Conservation (phyloP, 2,797 vertebrate species). For the Thaleichthys pacificus region DNA sequence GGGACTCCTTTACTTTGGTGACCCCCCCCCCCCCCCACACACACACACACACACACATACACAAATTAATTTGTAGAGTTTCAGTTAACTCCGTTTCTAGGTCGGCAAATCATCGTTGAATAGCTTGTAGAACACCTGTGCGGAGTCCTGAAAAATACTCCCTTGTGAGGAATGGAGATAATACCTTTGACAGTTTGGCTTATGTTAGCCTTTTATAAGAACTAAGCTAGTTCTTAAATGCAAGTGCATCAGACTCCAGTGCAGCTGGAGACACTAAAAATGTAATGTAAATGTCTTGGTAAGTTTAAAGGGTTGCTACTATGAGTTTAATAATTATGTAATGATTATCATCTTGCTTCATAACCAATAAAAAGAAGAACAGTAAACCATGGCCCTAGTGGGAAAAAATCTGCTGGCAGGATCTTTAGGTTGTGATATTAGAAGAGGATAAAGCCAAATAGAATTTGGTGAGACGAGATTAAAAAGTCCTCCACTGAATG, state of each 20-base stretch:
- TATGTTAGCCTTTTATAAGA: not conserved
- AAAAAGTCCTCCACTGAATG: not conserved
- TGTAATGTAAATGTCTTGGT: too few relatives aligned
- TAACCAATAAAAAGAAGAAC: too few relatives aligned
- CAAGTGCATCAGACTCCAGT: not conserved
- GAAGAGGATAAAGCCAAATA: too few relatives aligned
- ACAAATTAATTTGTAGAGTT: not conserved
- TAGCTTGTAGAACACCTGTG: slow-evolving; percentile 16
- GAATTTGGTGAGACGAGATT: not conserved
- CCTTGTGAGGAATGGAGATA: slow-evolving; percentile 5
- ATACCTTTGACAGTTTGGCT: not conserved
- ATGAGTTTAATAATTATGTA: not conserved
- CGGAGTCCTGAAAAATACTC: slow-evolving; percentile 10
- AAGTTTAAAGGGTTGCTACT: not conserved
- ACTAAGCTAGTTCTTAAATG: too few relatives aligned
- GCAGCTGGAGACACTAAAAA: too few relatives aligned
- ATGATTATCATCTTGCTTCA: not conserved
- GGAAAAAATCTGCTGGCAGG: too few relatives aligned
- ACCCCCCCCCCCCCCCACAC: not conserved
- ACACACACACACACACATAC: not conserved
- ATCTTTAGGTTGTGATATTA: too few relatives aligned
- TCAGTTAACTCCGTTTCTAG: not conserved
- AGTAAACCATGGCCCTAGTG: too few relatives aligned
- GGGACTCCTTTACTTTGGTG: not conserved
- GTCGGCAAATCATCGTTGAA: slow-evolving; percentile 16